Conservation (phyloP, 2,797 vertebrate species). For the Coregonus sp. region DNA sequence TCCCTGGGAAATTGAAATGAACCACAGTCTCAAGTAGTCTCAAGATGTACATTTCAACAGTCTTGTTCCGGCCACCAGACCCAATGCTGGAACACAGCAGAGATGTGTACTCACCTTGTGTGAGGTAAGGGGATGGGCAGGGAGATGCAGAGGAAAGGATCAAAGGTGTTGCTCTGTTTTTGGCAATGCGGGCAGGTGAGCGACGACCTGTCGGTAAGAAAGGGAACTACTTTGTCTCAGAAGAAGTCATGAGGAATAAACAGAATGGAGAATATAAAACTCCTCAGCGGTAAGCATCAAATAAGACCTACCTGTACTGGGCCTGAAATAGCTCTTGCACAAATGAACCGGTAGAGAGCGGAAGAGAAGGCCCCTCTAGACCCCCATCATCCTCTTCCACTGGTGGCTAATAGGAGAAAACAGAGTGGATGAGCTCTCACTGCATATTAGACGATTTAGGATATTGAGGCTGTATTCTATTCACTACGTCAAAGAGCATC, state of each 20-base stretch:
- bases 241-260: not conserved
- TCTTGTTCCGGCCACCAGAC: slow-evolving; percentile 2
- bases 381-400: slow-evolving; percentile 86
- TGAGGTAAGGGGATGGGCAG: slow-evolving; percentile 95
- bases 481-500: not conserved
- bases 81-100: slow-evolving; percentile 17
- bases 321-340: slow-evolving; percentile 98
- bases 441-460: no score
- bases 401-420: slow-evolving; percentile 78
- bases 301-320: slow-evolving; percentile 87
- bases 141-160: slow-evolving; percentile 98
- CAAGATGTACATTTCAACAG: no score
- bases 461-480: not conserved
- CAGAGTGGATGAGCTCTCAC: slow-evolving; percentile 1
- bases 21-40: no score
- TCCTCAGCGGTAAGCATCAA: not conserved
- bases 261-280: not conserved
- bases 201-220: slow-evolving; percentile 82
- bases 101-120: slow-evolving; percentile 82
- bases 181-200: slow-evolving; percentile 98
- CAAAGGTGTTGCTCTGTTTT: slow-evolving; percentile 99
- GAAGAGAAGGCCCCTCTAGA: slow-evolving; percentile 87
- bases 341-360: slow-evolving; percentile 91
- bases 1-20: not conserved
- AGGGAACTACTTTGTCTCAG: slow-evolving; percentile 16